Conservation (phyloP, 2,888 invertebrate species). For the Amphiduros pacificus region DNA sequence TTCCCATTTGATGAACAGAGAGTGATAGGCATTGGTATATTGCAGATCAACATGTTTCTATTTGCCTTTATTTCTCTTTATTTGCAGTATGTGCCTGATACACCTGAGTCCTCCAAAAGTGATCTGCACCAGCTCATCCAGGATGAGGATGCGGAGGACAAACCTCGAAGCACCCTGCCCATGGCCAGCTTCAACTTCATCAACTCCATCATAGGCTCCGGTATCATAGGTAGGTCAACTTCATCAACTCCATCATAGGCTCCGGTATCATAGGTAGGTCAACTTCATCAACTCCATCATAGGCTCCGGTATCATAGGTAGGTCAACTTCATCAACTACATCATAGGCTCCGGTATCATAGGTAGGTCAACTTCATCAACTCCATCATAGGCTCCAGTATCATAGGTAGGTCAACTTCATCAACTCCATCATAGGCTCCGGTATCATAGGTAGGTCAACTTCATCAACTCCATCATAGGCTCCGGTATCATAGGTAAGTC, state of each 20-base stretch:
- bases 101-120: conserved; percentile 30
- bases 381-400: conserved; percentile 86
- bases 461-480: conserved; percentile 85
- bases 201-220: conserved; percentile 85
- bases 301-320: conserved; percentile 83
- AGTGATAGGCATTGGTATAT: too few species aligned
- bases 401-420: conserved; percentile 83
- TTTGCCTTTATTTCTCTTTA: background rate
- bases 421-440: conserved; percentile 84
- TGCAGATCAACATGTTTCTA: background rate
- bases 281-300: conserved; percentile 88
- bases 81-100: conserved; percentile 28
- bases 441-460: conserved; percentile 83
- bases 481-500: conserved; percentile 82
- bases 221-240: conserved; percentile 80
- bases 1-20: too few species aligned
- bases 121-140: conserved; percentile 27
- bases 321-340: conserved; percentile 82
- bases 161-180: conserved; percentile 66
- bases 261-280: conserved; percentile 82
- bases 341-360: conserved; percentile 84
- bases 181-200: conserved; percentile 85
- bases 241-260: conserved; percentile 85
- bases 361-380: conserved; percentile 82
- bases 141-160: conserved; percentile 14